Base-by-base conservation (phyloP, 2,888 invertebrate species). In the Trichogramma evanescens region DNA sequence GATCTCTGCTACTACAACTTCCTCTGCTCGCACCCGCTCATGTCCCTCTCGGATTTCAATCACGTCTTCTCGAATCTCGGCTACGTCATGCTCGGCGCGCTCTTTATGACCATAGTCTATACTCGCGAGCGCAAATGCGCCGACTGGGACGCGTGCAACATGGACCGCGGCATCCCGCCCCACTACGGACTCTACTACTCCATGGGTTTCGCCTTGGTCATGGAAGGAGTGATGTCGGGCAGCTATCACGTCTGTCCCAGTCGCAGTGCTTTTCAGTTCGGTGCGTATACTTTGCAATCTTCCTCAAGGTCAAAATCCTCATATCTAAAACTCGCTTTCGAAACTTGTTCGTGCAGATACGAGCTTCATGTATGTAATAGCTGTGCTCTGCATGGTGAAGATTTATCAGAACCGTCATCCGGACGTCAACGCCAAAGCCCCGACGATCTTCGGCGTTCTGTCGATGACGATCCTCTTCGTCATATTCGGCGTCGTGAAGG, bases 1-100 rank as follows among this genome's bases (percentile, higher is more conserved):
- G 94, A 94, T 78, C 80, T 92, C 52, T 94, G 94, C 76, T 94
- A 92, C 77, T 94, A 93, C 79, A 94, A 94, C 78, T 94, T 92
- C 79, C 79, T 89, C 39, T 94, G 94, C 77, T 87, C 92, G 0
- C 89, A 90, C 75, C 91, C 91, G 0, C 79, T 90, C n/a, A 88
- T 87, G 56, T 78, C 83, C 1, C 78, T 93, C 26, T 87, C 88
- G 0, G 90, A 93, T 72, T 92, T 92, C 77, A 94, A 94, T 81
- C 93, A 93, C 75, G 86, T 94, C 41, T 89, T 85, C 78, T 91
- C 91, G 38, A 94, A 94, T 79, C 81, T 89, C 46, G 91, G 91
- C 4, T 94, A 94, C 74, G 79, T 93, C 8, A 68, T 89, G 66
- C 82, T 94, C 41, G 94, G 94, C 38, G 75, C 88, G 55, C 82